These are phyloP conservation scores for Neuroterus valhalla DNA, from an alignment of 1,140 invertebrate species.

Conservation along the genomic window DNA sequence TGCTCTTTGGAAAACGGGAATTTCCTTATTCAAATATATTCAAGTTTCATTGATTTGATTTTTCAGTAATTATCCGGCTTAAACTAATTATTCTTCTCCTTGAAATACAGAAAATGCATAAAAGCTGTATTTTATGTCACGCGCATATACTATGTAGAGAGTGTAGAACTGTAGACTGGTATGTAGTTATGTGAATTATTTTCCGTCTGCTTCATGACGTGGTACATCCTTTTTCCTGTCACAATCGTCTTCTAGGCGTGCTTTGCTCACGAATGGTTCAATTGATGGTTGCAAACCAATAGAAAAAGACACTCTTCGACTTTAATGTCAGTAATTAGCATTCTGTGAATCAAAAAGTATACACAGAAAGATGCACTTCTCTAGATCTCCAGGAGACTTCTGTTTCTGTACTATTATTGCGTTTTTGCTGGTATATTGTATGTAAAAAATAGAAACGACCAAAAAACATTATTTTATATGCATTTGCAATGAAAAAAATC, in stretches of 20 bases:
- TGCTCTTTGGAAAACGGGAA: no score
- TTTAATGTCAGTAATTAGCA: slow-evolving; percentile 11
- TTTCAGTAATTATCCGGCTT: no score
- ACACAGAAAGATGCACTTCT: background rate
- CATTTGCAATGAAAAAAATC: no score
- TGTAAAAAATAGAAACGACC: no score
- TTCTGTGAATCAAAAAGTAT: slow-evolving; percentile 13
- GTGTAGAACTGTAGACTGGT: background rate
- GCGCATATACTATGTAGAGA: background rate
- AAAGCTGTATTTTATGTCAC: slow-evolving; percentile 12
- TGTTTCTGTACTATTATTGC: background rate
- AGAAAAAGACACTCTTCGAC: slow-evolving; percentile 19
- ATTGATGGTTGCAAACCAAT: slow-evolving; percentile 26
- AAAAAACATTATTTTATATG: no score
- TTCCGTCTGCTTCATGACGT: slow-evolving; percentile 6
- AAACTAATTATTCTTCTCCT: no score
- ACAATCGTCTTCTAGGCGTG: slow-evolving; percentile 24
- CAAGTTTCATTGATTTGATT: no score
- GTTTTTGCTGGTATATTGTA: no score
- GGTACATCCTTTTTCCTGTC: slow-evolving; percentile 28
- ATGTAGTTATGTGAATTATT: slow-evolving; percentile 29
- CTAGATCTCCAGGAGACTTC: background rate
- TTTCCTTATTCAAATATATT: no score
- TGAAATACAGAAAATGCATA: background rate
- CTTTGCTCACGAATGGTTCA: slow-evolving; percentile 25